These are phyloP conservation scores for Danio choprae DNA, from an alignment of 2,797 vertebrate genomes.

Conservation along the genomic window DNA sequence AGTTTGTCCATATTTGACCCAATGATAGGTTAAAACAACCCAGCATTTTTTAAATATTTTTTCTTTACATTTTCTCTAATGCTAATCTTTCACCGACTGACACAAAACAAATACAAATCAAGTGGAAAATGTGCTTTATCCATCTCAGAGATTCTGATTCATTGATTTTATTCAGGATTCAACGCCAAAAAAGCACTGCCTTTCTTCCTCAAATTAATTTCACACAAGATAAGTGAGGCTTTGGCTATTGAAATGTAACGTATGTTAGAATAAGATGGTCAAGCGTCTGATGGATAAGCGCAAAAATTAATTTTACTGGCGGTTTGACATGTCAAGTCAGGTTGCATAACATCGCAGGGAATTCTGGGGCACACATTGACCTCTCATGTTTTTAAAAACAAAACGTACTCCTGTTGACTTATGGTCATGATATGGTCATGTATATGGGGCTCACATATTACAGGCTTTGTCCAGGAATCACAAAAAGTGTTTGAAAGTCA, in stretches of 20 bases:
- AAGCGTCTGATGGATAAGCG: conserved; percentile 7
- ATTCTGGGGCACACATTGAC: neutral
- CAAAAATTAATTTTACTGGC: conserved; percentile 25
- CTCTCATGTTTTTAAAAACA: neutral
- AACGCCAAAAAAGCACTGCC: neutral
- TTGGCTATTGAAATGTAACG: conserved; percentile 60
- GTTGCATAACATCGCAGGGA: neutral
- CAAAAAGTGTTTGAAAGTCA: too few relatives aligned
- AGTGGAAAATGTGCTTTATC: conserved; percentile 17
- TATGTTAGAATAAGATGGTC: conserved; percentile 1
- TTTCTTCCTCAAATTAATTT: conserved; percentile 75
- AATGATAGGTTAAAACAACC: too few relatives aligned
- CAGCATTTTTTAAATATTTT: too few relatives aligned
- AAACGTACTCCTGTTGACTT: neutral
- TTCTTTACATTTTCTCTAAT: neutral
- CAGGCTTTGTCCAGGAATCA: too few relatives aligned
- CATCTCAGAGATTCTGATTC: neutral
- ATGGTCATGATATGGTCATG: too few relatives aligned
- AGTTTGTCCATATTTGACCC: too few relatives aligned
- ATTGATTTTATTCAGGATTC: conserved; percentile 1
- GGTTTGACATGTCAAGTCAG: conserved; percentile 21
- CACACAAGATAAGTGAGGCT: conserved; percentile 77
- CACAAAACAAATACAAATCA: conserved; percentile 1
- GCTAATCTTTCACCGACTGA: neutral
- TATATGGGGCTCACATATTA: too few relatives aligned